Conservation (phyloP, 2,888 invertebrate genomes). For the Bombyx huttoni region DNA sequence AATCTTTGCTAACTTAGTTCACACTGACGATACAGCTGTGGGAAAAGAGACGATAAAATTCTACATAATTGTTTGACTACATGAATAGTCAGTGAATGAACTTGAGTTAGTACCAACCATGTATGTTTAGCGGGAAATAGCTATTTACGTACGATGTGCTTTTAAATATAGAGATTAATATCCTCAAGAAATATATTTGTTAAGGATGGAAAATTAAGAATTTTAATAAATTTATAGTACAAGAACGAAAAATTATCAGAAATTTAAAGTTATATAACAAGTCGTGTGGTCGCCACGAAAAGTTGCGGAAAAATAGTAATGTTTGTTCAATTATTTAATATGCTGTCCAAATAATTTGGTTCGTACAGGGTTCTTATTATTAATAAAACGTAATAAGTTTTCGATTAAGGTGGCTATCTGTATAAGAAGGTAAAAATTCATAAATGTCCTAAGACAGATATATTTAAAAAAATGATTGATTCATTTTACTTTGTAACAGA, state of each 20-base stretch:
- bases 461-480: background rate
- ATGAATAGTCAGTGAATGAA: constrained; percentile 46
- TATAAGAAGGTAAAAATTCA: background rate
- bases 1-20: constrained; percentile 41
- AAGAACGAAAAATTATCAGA: too few species aligned
- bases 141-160: background rate
- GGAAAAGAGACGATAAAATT: constrained; percentile 51
- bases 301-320: too few species aligned
- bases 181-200: too few species aligned
- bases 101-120: constrained; percentile 29
- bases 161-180: background rate
- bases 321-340: too few species aligned
- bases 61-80: constrained; percentile 50
- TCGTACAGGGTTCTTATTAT: too few species aligned
- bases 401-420: too few species aligned
- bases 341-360: too few species aligned
- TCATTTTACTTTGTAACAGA: background rate
- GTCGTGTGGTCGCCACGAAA: too few species aligned
- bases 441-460: background rate
- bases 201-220: too few species aligned
- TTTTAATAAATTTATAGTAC: too few species aligned
- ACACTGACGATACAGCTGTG: constrained; percentile 52
- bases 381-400: too few species aligned
- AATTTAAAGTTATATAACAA: too few species aligned
- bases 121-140: constrained; percentile 7